Conservation (phyloP, 2,888 invertebrate genomes). For the Caprella mutica region DNA sequence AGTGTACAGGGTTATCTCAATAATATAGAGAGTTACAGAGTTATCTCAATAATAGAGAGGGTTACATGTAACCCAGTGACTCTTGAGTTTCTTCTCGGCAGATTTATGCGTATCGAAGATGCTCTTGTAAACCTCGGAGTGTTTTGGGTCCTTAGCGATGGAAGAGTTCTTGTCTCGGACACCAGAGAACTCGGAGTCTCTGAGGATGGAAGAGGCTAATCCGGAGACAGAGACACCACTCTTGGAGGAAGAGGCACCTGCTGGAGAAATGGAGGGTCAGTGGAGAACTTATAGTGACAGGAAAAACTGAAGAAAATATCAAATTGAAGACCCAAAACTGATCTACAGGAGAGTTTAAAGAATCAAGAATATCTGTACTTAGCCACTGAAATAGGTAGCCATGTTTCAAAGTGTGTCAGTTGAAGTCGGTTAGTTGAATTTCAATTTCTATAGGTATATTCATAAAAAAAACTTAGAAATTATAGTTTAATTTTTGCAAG, state of each 20-base stretch:
- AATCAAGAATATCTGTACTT: no score
- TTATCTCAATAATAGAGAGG: constrained; percentile 45
- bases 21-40: no score
- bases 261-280: background rate
- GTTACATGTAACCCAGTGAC: constrained; percentile 97
- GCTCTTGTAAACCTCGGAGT: constrained; percentile 84
- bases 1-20: no score
- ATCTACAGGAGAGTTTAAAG: background rate
- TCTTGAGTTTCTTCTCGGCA: constrained; percentile 73
- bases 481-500: constrained; percentile 1
- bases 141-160: constrained; percentile 66
- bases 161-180: constrained; percentile 27
- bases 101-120: constrained; percentile 81
- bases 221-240: constrained; percentile 20
- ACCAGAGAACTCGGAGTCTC: constrained; percentile 29
- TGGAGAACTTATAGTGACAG: no score
- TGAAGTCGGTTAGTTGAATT: no score
- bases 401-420: no score
- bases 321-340: background rate
- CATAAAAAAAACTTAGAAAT: background rate
- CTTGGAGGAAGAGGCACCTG: constrained; percentile 5
- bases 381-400: no score
- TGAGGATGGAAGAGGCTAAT: constrained; percentile 24
- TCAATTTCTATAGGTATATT: background rate
- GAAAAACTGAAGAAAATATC: background rate